Conservation (phyloP, 2,797 vertebrate species). For the Hipposideros larvatus region DNA sequence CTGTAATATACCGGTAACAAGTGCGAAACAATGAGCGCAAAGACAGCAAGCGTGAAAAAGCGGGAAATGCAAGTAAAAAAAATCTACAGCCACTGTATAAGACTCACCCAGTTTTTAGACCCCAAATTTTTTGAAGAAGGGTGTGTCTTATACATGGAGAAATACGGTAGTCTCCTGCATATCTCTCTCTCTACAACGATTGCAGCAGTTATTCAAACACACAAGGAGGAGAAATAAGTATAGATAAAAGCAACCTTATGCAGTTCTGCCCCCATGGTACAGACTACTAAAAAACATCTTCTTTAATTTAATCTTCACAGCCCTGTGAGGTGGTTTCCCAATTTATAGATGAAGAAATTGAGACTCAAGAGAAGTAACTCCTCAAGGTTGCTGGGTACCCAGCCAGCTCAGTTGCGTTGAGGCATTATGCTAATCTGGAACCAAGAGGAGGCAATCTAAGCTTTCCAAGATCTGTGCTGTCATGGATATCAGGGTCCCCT, state of each 20-base stretch:
- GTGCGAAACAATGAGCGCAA: no score
- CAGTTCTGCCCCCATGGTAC: rapidly evolving
- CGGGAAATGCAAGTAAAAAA: no score
- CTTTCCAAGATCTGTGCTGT: background rate
- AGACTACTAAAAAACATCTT: background rate
- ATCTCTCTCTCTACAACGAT: background rate
- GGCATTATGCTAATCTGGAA: rapidly evolving
- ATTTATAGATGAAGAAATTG: background rate
- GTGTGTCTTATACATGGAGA: no score
- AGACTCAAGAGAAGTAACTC: background rate
- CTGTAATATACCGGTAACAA: no score
- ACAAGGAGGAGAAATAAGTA: background rate
- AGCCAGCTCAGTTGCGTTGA: background rate
- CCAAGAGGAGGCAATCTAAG: background rate
- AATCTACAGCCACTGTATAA: no score
- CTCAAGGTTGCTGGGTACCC: background rate
- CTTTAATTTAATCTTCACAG: background rate
- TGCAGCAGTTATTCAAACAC: background rate
- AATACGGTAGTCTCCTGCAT: background rate
- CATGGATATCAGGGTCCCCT: background rate
- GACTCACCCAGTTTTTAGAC: no score
- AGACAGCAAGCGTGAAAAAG: no score
- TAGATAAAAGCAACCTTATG: background rate
- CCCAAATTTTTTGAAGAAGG: no score
- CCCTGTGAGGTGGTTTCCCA: background rate